Evolutionary conservation across 2,888 invertebrate genomes (phyloP), one percentile per base, ranked within the genome.

Genomic region (Amphipoea oculea): DNA sequence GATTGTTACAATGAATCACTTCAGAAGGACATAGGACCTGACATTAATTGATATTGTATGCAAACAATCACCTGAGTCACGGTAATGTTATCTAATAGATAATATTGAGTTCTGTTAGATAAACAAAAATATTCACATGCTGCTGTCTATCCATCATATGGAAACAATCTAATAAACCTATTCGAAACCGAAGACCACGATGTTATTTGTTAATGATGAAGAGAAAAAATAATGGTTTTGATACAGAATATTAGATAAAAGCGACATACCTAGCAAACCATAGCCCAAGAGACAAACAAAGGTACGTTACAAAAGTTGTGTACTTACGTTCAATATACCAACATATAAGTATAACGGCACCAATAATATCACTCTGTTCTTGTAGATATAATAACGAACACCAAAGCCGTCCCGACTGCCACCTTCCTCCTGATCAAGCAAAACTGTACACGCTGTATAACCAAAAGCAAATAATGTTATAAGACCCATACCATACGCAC

Each of bases 281-380:
- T 75, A 84, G 78, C 83, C 83, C 89, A 80, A 82, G 82, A 86
- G 73, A 88, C 82, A 89, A 84, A 82, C 69, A 87, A 79, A 87
- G 78, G 71, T 92, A 93, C 91, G 86, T 92, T 93, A 93, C 86
- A 92, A 90, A 92, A 92, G 87, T 36, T 88, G 82, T 88, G 91
- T 95, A 95, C 95, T 95, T 94, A 95, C 95, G 86, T 92, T 92
- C 88, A 89, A 82, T 87, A 88, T 88, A 91, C 85, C 87, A 84
- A 87, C 70, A 86, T 81, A 89, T 62, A 78, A 51, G 72, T 72
- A 66, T 85, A 90, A 89, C 90, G 87, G 90, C 91, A 91, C 89
- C 90, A 86, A 84, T 84, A 92, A 89, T 87, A 89, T 92, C 94
- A 95, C 94, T 93, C 86, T 86, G 82, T 86, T 87, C 81, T 86